Percentiles rank a stretch among this genome's conserved stretches.
Evolutionary conservation across 2,113 vertebrate genomes (phyloP).

Genomic region (Xenopus tropicalis): UCB_Xtro_10.0 CM004446.2:98416501-98417000

Average conservation of each 20-base stretch:
- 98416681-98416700: constrained; percentile 13
- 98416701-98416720: not conserved
- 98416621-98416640: constrained; percentile 3
- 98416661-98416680: not conserved
- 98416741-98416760: not conserved
- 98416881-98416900: too few relatives aligned
- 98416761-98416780: not conserved
- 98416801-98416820: too few relatives aligned
- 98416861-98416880: too few relatives aligned
- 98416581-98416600: not conserved
- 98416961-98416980: too few relatives aligned
- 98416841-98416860: too few relatives aligned
- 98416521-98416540: constrained; percentile 1
- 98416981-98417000: too few relatives aligned
- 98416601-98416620: not conserved
- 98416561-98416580: not conserved
- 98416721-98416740: constrained; percentile 9
- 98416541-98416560: constrained; percentile 20
- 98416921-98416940: too few relatives aligned
- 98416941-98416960: too few relatives aligned
- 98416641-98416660: constrained; percentile 21
- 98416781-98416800: not conserved
- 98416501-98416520: constrained; percentile 7
- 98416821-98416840: too few relatives aligned
- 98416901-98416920: too few relatives aligned